Base-by-base conservation (phyloP, 2,888 invertebrate genomes). In the Dugesia japonica region DNA sequence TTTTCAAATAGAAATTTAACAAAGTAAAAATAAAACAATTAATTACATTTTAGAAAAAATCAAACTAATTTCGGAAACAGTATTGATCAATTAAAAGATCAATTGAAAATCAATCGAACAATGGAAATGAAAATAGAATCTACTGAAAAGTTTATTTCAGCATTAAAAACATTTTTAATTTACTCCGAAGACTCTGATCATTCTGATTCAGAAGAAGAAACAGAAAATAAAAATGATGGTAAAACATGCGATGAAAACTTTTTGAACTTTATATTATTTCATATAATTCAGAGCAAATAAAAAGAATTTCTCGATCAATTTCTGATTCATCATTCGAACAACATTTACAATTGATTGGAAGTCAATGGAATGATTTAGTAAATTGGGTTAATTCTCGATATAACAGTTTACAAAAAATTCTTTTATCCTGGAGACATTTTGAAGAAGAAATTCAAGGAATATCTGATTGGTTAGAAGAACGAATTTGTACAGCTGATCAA, bases 111-210 rank as follows among this genome's bases (percentile, higher is more conserved):
- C 56, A 56, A 56, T n/a, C 4, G 56, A 56, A 20, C 56, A 20
- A 56, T 56, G 56, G 56, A 56, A 56, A 56, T 56, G 56, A 56
- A 23, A 56, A 56, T 56, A n/a, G 56, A 56, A n/a, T 56, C 56
- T n/a, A 56, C 56, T n/a, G 56, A 56, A 56, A 56, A 56, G n/a
- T 56, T 56, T 56, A 56, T 56, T 13, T 13, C 56, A 7, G 20
- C n/a, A 20, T 23, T 56, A n/a, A 56, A 56, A 23, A 56, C 56
- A n/a, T 56, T 56, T 56, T 23, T 56, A 7, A 23, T 56, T 23
- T 56, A 56, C 17, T 56, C 56, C 1, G 56, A 56, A 56, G 56
- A 56, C 17, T 56, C 56, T 7, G 56, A 56, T n/a, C 4, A 13
- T n/a, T 56, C 56, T n/a, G 56, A 56, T 7, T 56, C 56, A 4